Conservation (phyloP, 2,113 vertebrate genomes). For the Otus sunia region DNA sequence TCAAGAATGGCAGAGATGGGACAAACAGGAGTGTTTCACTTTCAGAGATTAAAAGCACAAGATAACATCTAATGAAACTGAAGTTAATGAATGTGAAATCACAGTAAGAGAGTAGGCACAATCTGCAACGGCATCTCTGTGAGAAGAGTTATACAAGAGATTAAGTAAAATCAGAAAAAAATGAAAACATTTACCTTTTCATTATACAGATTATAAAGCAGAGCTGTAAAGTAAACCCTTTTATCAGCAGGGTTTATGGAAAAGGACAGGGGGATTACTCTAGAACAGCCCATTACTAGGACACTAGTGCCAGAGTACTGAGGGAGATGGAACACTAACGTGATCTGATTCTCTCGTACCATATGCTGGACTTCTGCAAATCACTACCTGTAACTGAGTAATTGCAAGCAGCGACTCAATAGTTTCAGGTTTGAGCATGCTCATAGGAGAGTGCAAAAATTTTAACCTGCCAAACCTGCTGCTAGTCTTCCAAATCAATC, state of each 20-base stretch:
- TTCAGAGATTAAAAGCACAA: not conserved
- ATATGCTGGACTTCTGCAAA: not conserved
- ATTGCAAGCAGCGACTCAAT: not conserved
- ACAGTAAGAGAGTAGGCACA: not conserved
- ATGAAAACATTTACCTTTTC: not conserved
- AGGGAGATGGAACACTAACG: not conserved
- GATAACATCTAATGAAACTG: slow-evolving; percentile 9
- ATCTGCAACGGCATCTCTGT: not conserved
- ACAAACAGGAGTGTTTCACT: slow-evolving; percentile 1
- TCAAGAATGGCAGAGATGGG: not conserved
- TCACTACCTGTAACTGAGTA: not conserved
- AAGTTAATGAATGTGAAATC: slow-evolving; percentile 5
- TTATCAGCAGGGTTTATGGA: not conserved
- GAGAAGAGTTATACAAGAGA: not conserved
- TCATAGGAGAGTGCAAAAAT: not conserved
- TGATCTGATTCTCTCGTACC: not conserved
- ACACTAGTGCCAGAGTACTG: not conserved
- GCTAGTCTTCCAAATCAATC: not conserved
- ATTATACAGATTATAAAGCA: not conserved
- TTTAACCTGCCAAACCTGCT: slow-evolving; percentile 22
- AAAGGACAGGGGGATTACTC: not conserved
- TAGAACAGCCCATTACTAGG: not conserved
- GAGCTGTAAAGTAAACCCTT: not conserved
- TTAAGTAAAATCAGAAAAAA: not conserved
- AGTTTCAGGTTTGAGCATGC: not conserved